Evolutionary conservation across 2,888 invertebrate species (phyloP).

Genomic region (Tiliacea aurago): DNA sequence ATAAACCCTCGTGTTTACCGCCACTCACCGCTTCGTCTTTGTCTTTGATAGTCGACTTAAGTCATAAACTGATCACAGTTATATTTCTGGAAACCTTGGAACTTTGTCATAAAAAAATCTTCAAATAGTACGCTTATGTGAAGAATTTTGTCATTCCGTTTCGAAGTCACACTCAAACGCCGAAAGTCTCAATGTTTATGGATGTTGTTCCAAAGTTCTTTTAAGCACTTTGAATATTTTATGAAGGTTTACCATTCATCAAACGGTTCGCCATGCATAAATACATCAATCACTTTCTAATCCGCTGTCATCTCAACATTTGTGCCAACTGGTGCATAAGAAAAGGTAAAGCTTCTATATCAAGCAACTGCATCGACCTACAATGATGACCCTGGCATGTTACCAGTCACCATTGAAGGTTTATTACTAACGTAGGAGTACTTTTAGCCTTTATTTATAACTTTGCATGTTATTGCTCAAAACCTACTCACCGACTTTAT

Average conservation of each 20-base stretch:
- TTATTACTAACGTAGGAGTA: conserved; percentile 69
- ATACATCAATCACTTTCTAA: conserved; percentile 60
- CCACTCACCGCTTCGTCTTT: conserved; percentile 67
- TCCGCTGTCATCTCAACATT: conserved; percentile 63
- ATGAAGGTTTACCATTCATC: conserved; percentile 33
- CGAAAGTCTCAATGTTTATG: conserved; percentile 36
- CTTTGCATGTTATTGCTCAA: conserved; percentile 57
- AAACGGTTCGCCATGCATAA: conserved; percentile 30
- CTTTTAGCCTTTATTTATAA: conserved; percentile 62
- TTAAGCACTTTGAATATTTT: conserved; percentile 35
- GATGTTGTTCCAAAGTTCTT: conserved; percentile 20
- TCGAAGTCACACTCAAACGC: conserved; percentile 28
- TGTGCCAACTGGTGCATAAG: conserved; percentile 64
- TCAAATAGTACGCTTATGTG: conserved; percentile 20
- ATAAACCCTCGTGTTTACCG: conserved; percentile 72
- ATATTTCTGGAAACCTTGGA: conserved; percentile 14
- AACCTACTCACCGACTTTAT: conserved; percentile 56
- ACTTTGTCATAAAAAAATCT: not conserved
- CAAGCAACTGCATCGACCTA: conserved; percentile 73
- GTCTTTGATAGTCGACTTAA: conserved; percentile 65
- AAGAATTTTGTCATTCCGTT: conserved; percentile 6
- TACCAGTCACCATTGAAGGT: conserved; percentile 70
- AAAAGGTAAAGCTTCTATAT: conserved; percentile 67
- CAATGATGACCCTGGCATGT: conserved; percentile 71
- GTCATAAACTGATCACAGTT: conserved; percentile 60